Evolutionary conservation across 1,140 invertebrate genomes (phyloP), one percentile per base, ranked within the genome.

Genomic region (Apis florea): DNA sequence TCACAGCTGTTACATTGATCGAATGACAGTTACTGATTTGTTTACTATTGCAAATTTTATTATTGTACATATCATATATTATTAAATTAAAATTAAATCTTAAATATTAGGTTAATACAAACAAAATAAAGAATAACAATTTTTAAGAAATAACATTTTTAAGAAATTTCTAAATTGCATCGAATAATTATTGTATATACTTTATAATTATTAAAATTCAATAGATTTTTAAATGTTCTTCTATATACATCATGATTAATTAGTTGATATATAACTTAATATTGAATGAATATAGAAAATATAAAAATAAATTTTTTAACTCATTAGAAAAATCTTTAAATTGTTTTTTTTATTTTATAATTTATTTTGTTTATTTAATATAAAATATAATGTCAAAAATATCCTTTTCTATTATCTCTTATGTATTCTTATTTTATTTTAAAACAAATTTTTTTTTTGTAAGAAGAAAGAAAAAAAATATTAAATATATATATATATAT

Each of bases 1-100:
- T 72, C 85, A 91, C 91, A 92, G 91, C 90, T 92, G 91, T 92
- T 90, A 89, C 89, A 92, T 92, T 89, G 89, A 92, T 92, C 89
- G 76, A 69, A 64, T 69, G 79, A 82, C 79, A 82, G 73, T 40
- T 67, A 47, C 26, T 26, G 49, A 54, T 91, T 90, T 91, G 90
- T 91, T 91, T 91, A 91, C 89, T 71, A 83, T 59, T 68, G 58
- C 8, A 21, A 58, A 21, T 2, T 70, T 19, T 11, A 64, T 19
- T 47, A 47, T 15, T 21, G 2, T 40, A 19, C 21, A 54, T n/a
- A 31, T 51, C 54, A 24, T 73, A 8, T 49, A n/a, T 4, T 2
- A 10, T 47, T 40, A 49, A 6, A 56, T 17, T 47, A 10, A n/a
- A 0, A n/a, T 17, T 47, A 10, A n/a, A 0, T 17, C 0, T 54